Evolutionary conservation across 1,140 invertebrate genomes (phyloP).

Genomic region (Penaeus indicus): DNA sequence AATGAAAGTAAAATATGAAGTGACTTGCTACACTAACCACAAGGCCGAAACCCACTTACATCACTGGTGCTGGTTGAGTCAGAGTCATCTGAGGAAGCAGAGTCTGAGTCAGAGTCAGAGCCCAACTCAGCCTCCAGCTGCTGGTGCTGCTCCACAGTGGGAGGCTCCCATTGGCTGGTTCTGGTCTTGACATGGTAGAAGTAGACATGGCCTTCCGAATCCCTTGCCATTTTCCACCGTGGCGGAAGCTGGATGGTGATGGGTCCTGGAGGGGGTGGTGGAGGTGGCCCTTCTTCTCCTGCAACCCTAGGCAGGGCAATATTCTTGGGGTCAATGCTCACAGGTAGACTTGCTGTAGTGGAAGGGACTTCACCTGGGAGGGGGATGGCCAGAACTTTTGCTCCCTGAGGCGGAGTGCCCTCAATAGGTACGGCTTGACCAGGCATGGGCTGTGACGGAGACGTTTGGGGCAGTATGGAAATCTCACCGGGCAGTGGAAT

Average conservation of each 20-base stretch:
- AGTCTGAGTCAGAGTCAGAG: constrained; percentile 63
- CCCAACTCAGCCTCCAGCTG: constrained; percentile 42
- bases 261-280: constrained; percentile 70
- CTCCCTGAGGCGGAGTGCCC: constrained; percentile 42
- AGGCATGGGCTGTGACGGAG: constrained; percentile 47
- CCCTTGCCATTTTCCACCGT: constrained; percentile 87
- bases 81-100: constrained; percentile 61
- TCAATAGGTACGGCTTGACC: constrained; percentile 50
- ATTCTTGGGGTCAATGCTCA: constrained; percentile 49
- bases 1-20: constrained; percentile 29
- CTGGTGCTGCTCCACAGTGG: constrained; percentile 69
- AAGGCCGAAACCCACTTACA: constrained; percentile 42
- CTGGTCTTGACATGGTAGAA: constrained; percentile 91
- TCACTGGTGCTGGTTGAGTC: constrained; percentile 63
- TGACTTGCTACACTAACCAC: constrained; percentile 9
- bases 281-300: constrained; percentile 69
- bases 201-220: constrained; percentile 85
- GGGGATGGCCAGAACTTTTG: constrained; percentile 49
- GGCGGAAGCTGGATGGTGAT: constrained; percentile 80
- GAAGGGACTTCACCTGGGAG: constrained; percentile 48
- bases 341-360: neutral
- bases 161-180: constrained; percentile 90
- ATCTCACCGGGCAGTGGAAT: constrained; percentile 61
- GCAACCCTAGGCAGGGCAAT: constrained; percentile 3
- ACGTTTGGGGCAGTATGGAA: constrained; percentile 9